phyloP scores from a whole-genome alignment of 2,888 invertebrate genomes.

The Ophion slaviceki region DNA sequence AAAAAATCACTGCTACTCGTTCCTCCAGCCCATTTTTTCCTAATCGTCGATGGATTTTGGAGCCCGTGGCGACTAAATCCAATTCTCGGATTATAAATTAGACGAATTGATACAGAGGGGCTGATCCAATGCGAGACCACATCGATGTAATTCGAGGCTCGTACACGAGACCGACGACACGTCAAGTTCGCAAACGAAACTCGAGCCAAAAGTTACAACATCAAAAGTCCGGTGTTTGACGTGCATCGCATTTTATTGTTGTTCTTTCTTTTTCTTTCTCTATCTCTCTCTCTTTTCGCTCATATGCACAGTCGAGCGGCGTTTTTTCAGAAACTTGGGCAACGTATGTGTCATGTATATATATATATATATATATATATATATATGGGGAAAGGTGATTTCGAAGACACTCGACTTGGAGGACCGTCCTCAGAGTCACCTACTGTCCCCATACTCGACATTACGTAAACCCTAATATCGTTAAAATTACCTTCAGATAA shows the following conservation, averaged over 20 bases:
- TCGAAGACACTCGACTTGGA: too few species aligned
- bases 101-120: constrained; percentile 23
- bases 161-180: constrained; percentile 8
- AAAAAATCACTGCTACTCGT: background rate
- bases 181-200: constrained; percentile 60
- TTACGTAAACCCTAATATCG: too few species aligned
- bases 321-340: constrained; percentile 61
- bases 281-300: background rate
- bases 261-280: constrained; percentile 20
- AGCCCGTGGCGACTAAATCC: background rate
- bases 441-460: too few species aligned
- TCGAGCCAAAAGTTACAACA: constrained; percentile 72
- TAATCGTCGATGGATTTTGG: background rate
- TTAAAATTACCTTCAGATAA: too few species aligned
- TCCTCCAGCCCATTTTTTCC: background rate
- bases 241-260: constrained; percentile 67
- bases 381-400: background rate
- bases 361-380: background rate
- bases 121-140: constrained; percentile 38
- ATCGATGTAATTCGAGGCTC: constrained; percentile 50
- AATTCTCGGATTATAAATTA: constrained; percentile 47
- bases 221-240: constrained; percentile 65
- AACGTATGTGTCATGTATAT: constrained; percentile 10
- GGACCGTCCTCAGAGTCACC: too few species aligned
- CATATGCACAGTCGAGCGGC: background rate